A percentile compares a stretch with the other conserved stretches of the same genome.
These are phyloP conservation scores for Ariolimax columbianus DNA, from an alignment of 2,888 invertebrate genomes.

Conservation along the genomic window DNA sequence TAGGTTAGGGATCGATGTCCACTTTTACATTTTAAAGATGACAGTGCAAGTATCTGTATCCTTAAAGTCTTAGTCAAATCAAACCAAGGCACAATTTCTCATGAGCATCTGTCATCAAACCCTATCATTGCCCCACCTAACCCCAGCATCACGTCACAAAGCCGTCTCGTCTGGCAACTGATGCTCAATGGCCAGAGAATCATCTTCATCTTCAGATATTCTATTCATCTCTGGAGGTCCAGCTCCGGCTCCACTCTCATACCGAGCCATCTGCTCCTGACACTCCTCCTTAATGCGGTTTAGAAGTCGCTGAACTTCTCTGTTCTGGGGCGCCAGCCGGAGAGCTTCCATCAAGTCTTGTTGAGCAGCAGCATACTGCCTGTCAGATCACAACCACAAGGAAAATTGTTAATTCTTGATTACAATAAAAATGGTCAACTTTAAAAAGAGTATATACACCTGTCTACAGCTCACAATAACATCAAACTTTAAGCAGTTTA, in stretches of 20 bases:
- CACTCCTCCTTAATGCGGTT: constrained; percentile 86
- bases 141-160: constrained; percentile 44
- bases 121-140: constrained; percentile 36
- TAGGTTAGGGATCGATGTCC: too few relatives aligned
- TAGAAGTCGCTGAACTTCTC: constrained; percentile 87
- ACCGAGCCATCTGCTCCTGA: constrained; percentile 66
- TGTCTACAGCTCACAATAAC: too few relatives aligned
- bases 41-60: too few relatives aligned
- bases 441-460: too few relatives aligned
- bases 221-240: constrained; percentile 57
- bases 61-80: not conserved
- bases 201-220: constrained; percentile 59
- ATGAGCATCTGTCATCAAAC: not conserved
- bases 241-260: constrained; percentile 48
- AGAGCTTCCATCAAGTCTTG: constrained; percentile 90
- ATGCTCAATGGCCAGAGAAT: constrained; percentile 54
- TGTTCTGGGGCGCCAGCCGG: constrained; percentile 85
- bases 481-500: too few relatives aligned
- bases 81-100: not conserved
- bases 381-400: constrained; percentile 56
- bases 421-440: too few relatives aligned
- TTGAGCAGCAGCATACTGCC: constrained; percentile 82
- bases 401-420: too few relatives aligned
- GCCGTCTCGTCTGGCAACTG: constrained; percentile 44
- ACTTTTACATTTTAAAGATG: too few relatives aligned